Base-by-base conservation (phyloP, 2,797 vertebrate species). In the Amblyopsis hoosieri region DNA sequence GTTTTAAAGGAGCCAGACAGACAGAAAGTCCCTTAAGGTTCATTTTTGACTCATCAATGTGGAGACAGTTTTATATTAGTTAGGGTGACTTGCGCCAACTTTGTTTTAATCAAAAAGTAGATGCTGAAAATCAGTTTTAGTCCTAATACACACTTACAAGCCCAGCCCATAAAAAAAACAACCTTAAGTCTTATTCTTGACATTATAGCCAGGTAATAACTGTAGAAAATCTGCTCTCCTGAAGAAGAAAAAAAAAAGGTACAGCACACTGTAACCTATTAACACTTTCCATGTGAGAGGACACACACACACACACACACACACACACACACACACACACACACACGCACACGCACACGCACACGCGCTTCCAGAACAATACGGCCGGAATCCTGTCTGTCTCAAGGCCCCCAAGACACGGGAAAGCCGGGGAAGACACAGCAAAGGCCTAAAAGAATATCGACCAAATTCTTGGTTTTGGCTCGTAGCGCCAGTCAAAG, bases 361-460 rank as follows among this genome's bases (percentile, higher is more conserved):
- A 17, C 17, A 17, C 17, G 17, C 52, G 46, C 37, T 60, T 51
- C 62, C 29, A 71, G 58, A 66, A 76, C 80, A 83, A 77, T 23
- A 56, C 31, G 31, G 17, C 64, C 60, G 66, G 70, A 80, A 79
- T 62, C 62, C 52, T 49, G 54, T 33, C 66, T 66, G 58, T 73
- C 75, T 71, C n/a, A 72, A 46, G 58, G 61, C 57, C 69, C 72
- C 69, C 37, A 55, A 63, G 64, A 12, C 63, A 79, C 71, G 19
- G 19, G 48, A 79, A 82, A 79, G 78, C 62, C 69, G 65, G 61
- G 70, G 50, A 81, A 86, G 79, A 90, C 79, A 83, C 79, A 87
- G 89, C 80, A 85, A 87, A 85, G 73, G 50, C n/a, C 72, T 60
- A 72, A 58, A 84, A 77, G 65, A 87, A 77, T 71, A 89, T 84